Conservation (phyloP, 2,797 vertebrate species). For the Ctenochaetus hawaiiensis region DNA sequence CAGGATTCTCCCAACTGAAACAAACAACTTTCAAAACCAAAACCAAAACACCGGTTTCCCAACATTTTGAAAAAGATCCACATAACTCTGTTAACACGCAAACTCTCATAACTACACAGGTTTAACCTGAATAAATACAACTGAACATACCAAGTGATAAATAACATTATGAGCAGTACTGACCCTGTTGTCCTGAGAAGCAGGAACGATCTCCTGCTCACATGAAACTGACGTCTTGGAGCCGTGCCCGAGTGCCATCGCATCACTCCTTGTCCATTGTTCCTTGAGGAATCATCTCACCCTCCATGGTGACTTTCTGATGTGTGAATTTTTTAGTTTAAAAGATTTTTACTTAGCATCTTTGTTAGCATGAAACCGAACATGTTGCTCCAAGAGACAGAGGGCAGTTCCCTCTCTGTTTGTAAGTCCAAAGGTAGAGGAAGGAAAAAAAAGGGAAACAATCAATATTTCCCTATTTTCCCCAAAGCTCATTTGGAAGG, state of each 20-base stretch:
- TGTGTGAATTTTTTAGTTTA: background rate
- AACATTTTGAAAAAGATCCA: background rate
- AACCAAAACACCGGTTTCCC: background rate
- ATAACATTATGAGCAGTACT: slow-evolving; percentile 32
- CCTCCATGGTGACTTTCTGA: background rate
- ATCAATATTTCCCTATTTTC: slow-evolving; percentile 59
- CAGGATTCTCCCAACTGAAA: background rate
- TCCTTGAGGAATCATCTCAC: slow-evolving; percentile 52
- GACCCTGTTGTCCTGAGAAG: slow-evolving; percentile 51
- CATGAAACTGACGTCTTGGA: slow-evolving; percentile 56
- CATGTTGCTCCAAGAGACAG: slow-evolving; percentile 34
- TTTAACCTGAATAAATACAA: background rate
- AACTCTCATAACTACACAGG: background rate
- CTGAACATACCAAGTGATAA: background rate
- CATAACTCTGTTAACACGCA: background rate
- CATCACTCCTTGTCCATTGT: slow-evolving; percentile 36
- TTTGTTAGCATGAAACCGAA: slow-evolving; percentile 12
- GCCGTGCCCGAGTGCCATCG: slow-evolving; percentile 75
- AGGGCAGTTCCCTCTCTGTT: slow-evolving; percentile 63
- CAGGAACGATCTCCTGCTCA: slow-evolving; percentile 45
- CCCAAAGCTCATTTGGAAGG: slow-evolving; percentile 12
- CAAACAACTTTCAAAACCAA: slow-evolving; percentile 2
- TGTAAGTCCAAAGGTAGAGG: slow-evolving; percentile 80
- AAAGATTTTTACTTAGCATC: slow-evolving; percentile 19
- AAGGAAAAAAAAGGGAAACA: slow-evolving; percentile 11